Evolutionary conservation across 1,140 invertebrate genomes (phyloP), one percentile per base, ranked within the genome.

Genomic region (Andricus grossulariae): DNA sequence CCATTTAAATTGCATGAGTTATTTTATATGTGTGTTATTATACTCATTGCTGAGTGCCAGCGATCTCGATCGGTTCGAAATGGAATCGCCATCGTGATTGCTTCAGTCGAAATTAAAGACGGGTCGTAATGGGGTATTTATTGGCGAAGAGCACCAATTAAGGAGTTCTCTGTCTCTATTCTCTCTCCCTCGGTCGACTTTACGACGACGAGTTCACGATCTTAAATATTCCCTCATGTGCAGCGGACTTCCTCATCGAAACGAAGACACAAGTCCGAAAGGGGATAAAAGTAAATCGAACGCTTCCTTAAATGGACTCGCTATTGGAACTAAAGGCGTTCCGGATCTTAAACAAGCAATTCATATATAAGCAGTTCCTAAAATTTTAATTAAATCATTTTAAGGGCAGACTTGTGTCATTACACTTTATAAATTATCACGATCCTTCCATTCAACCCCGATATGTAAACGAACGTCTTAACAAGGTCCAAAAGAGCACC

Each of bases 71-170:
- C 12, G 13, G 21, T 45, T 45, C 39, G 8, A 60, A 25, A 60
- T 32, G 21, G 21, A 57, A 21, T 12, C n/a, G 57, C 57, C 25
- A 60, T 60, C 32, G 10, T 15, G 66, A 51, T 76, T 60, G 52
- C 45, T 52, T 39, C 2, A 0, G 7, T 18, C 39, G 32, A 72
- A 76, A 66, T 76, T 76, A 73, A 79, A 79, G 72, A 32, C n/a
- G 13, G 21, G 16, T 25, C 32, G 15, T 32, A 52, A 25, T 51
- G 71, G 52, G 49, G 50, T 66, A 79, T 73, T 76, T 73, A 76
- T 79, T 25, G 75, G n/a, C 13, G 45, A 21, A 49, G 71, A 52
- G 71, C 39, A 39, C 71, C 72, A 72, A 78, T 79, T 60, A 60
- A 60, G 21, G 57, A 60, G 3, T 60, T 32, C 57, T 60, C 57